These are phyloP conservation scores for Heliconius erato DNA, from an alignment of 2,888 invertebrate genomes.

Conservation along the genomic window DNA sequence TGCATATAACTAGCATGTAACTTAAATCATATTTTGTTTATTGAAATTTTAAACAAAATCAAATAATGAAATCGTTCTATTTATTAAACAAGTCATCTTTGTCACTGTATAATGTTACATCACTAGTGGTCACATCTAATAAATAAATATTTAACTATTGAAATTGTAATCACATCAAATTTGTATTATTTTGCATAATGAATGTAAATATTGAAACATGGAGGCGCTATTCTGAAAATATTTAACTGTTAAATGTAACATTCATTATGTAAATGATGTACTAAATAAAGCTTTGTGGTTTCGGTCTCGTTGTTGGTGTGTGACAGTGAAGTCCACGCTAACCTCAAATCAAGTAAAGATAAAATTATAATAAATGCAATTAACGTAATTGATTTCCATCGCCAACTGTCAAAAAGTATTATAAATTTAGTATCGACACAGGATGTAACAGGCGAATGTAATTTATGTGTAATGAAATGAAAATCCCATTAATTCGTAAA, in stretches of 20 bases:
- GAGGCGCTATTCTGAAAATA: not conserved
- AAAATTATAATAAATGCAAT: no score
- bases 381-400: no score
- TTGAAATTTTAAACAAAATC: no score
- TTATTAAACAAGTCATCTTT: no score
- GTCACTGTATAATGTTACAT: no score
- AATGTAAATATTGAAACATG: slow-evolving; percentile 4
- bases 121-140: no score
- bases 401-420: no score
- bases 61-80: no score
- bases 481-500: not conserved
- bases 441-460: not conserved
- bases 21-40: no score
- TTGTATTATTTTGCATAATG: not conserved
- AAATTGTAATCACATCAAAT: not conserved
- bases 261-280: not conserved
- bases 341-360: not conserved
- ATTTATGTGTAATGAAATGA: not conserved
- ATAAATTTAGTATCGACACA: no score
- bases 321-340: not conserved
- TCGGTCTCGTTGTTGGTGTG: not conserved
- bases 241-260: slow-evolving; percentile 5
- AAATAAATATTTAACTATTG: not conserved
- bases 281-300: not conserved
- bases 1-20: no score